A percentile compares a stretch with the other conserved stretches of the same genome.
These are phyloP conservation scores for Geococcyx californianus DNA, from an alignment of 2,113 vertebrate genomes.

Conservation along the genomic window DNA sequence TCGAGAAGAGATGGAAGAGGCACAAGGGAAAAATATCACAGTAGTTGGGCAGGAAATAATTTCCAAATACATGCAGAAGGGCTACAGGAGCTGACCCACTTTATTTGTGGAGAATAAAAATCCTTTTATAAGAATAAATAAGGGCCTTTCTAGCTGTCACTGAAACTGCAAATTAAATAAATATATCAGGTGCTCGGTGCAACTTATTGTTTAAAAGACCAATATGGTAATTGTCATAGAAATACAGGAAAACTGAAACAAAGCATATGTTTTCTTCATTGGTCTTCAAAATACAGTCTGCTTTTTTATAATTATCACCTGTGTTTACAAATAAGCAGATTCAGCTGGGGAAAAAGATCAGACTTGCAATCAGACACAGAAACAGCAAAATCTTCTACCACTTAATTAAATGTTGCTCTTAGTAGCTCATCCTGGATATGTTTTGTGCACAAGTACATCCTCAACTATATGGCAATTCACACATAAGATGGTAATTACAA, in stretches of 20 bases:
- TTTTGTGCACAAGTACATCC: not conserved
- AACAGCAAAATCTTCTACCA: not conserved
- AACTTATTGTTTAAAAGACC: slow-evolving; percentile 9
- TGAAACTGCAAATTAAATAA: slow-evolving; percentile 18
- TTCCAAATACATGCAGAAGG: slow-evolving; percentile 55
- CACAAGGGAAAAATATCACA: slow-evolving; percentile 49
- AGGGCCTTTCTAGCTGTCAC: not conserved
- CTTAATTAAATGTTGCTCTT: not conserved
- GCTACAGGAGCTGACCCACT: slow-evolving; percentile 43
- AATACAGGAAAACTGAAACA: not conserved
- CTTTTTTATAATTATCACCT: not conserved
- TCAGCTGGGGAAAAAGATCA: not conserved
- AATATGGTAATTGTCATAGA: not conserved
- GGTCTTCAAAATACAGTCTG: not conserved
- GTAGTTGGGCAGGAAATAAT: slow-evolving; percentile 45
- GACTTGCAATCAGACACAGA: not conserved
- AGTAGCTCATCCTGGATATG: not conserved
- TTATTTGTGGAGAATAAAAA: slow-evolving; percentile 42
- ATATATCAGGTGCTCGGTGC: not conserved
- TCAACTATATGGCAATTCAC: not conserved
- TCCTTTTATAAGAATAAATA: slow-evolving; percentile 39
- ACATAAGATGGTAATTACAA: not conserved
- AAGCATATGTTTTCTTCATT: not conserved
- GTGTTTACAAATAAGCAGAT: slow-evolving; percentile 1
- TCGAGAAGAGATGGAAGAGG: slow-evolving; percentile 13